Percentiles rank a stretch among this genome's conserved stretches.
phyloP scores from a whole-genome alignment of 1,140 invertebrate genomes.

The Leptinotarsa lineolata region DNA sequence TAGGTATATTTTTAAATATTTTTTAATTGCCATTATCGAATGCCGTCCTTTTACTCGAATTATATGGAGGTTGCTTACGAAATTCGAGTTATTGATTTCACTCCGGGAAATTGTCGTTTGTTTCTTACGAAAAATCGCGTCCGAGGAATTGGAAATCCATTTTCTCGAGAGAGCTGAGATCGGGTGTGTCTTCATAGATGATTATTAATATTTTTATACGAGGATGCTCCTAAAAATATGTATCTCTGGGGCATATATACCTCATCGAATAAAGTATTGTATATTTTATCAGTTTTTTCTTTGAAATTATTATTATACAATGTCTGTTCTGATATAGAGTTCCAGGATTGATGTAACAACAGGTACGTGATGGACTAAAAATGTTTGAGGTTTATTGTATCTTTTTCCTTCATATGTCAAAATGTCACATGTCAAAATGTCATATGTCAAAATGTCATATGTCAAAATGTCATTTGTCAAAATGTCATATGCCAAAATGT shows the following conservation, averaged over 20 bases:
- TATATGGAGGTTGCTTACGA: not conserved
- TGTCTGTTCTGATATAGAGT: too few relatives aligned
- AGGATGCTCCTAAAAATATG: constrained; percentile 1
- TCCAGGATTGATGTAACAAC: too few relatives aligned
- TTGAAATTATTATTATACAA: too few relatives aligned
- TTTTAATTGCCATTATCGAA: constrained; percentile 1
- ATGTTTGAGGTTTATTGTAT: too few relatives aligned
- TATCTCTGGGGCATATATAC: constrained; percentile 1
- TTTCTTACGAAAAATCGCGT: too few relatives aligned
- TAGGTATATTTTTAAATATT: constrained; percentile 8
- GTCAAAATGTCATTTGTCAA: too few relatives aligned
- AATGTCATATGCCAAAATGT: too few relatives aligned
- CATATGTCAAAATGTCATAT: too few relatives aligned
- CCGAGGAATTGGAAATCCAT: not conserved
- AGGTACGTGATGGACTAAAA: too few relatives aligned
- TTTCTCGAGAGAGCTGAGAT: not conserved
- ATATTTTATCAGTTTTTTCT: not conserved
- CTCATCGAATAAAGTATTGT: not conserved
- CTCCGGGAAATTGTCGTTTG: too few relatives aligned
- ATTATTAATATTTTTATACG: constrained; percentile 9
- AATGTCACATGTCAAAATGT: too few relatives aligned
- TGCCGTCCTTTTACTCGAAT: constrained; percentile 1
- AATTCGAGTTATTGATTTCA: not conserved
- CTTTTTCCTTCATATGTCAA: too few relatives aligned
- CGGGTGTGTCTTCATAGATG: not conserved